Base-by-base conservation (phyloP, 2,797 vertebrate species). In the Champsocephalus esox region DNA sequence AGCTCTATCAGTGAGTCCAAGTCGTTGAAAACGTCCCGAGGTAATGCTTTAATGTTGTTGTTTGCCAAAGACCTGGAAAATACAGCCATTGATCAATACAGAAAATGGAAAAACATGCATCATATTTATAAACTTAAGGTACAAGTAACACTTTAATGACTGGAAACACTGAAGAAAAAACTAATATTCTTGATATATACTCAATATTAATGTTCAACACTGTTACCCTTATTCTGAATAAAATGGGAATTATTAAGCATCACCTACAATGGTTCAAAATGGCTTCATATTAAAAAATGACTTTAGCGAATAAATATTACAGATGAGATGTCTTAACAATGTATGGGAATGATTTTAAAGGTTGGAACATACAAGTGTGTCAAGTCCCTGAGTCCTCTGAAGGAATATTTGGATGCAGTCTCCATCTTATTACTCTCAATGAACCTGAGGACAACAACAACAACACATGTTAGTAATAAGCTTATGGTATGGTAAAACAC, bases 401-500 rank as follows among this genome's bases (percentile, higher is more conserved):
- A 99, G 73, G 98, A 95, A 77, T 97, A 96, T 94, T 95, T 98
- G 75, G 96, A 98, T 78, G 97, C 94, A 2, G 95, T 97, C 89
- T 99, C 97, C 61, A 99, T 95, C 93, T 97, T 98, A 88, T 99
- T 99, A 88, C 96, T 97, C 94, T 99, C 98, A 46, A 99, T 97
- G 88, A 99, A 99, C 91, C 98, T 99, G 92, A 61, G 21, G 12
- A 66, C 65, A 43, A 69, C 3, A 49, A 64, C 7, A 61, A 54
- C 38, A 21, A 62, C 34, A 13, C 48, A 49, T 44, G 24, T 16
- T 24, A 50, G 55, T 48, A 3, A 41, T 12, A 38, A 2, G 12
- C 1, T 38, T 38, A 38, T 38, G 34, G 34, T 7, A 38, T 38
- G 28, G 28, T 28, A 28, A 28, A 4, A 28, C 28, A 28, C 28